Percentiles rank a stretch among this genome's conserved stretches.
These are phyloP conservation scores for Amphipoea oculea DNA, from an alignment of 2,888 invertebrate genomes.

Conservation along the genomic window DNA sequence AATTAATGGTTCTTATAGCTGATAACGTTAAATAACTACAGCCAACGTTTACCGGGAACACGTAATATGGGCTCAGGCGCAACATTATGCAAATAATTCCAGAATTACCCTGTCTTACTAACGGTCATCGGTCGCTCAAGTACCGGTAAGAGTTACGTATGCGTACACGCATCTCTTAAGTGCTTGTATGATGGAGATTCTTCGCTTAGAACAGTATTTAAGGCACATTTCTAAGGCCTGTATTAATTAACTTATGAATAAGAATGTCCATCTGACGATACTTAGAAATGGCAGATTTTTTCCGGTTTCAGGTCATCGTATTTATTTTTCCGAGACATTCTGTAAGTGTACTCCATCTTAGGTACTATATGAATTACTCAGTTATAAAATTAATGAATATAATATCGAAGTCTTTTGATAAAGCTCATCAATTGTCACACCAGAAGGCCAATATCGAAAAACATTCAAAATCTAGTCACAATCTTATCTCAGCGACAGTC, in stretches of 20 bases:
- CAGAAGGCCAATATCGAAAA: too few species aligned
- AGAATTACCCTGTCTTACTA: conserved; percentile 66
- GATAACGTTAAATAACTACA: conserved; percentile 58
- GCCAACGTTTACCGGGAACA: conserved; percentile 55
- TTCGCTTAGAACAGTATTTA: conserved; percentile 46
- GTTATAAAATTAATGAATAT: background rate
- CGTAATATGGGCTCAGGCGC: conserved; percentile 58
- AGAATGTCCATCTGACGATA: background rate
- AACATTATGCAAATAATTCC: conserved; percentile 71
- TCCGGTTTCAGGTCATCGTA: background rate
- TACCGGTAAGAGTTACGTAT: conserved; percentile 49
- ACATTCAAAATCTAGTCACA: too few species aligned
- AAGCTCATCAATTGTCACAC: background rate
- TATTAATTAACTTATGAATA: conserved; percentile 33
- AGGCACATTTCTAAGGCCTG: conserved; percentile 26
- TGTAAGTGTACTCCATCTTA: background rate
- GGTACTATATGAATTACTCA: background rate
- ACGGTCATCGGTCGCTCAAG: conserved; percentile 63
- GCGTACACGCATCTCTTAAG: conserved; percentile 30
- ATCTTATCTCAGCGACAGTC: background rate
- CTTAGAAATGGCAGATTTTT: conserved; percentile 5
- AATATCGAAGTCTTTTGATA: background rate
- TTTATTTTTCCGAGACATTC: background rate
- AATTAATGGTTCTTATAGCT: conserved; percentile 52
- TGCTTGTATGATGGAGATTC: conserved; percentile 51